These are phyloP conservation scores for Caiman crocodilus DNA, from an alignment of 2,797 vertebrate genomes.

Conservation along the genomic window DNA sequence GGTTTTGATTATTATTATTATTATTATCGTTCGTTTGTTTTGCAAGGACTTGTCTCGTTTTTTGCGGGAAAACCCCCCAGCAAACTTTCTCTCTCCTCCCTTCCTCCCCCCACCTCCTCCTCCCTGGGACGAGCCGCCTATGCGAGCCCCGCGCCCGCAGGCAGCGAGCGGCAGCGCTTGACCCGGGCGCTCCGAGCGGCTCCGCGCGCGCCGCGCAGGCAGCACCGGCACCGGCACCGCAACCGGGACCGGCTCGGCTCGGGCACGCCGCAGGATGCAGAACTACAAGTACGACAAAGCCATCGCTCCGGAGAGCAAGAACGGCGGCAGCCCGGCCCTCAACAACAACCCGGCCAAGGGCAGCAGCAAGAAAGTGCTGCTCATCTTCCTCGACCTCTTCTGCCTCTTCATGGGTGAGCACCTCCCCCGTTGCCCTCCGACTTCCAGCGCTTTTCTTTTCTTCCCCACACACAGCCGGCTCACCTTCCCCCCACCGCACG, in stretches of 20 bases:
- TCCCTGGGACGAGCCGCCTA: conserved; percentile 37
- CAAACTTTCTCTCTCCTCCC: neutral
- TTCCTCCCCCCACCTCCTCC: neutral
- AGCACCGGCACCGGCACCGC: neutral
- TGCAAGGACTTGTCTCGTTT: neutral
- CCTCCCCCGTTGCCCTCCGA: too few relatives aligned
- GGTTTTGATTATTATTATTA: neutral
- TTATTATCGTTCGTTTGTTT: neutral
- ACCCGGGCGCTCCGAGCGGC: conserved; percentile 31
- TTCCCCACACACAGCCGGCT: too few relatives aligned
- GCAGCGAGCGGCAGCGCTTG: conserved; percentile 40
- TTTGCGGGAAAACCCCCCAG: neutral
- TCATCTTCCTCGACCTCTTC: conserved; percentile 94
- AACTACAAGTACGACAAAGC: conserved; percentile 98
- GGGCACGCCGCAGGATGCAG: conserved; percentile 84
- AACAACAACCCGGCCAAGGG: conserved; percentile 90
- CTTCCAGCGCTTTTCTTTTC: neutral
- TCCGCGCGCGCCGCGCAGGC: neutral
- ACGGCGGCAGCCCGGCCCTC: conserved; percentile 92
- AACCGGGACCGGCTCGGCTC: neutral
- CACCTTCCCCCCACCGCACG: neutral
- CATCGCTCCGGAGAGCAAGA: conserved; percentile 94
- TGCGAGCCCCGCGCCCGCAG: conserved; percentile 22
- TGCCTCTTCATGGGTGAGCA: conserved; percentile 95
- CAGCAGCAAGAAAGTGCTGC: conserved; percentile 90